These are phyloP conservation scores for Arge pagana DNA, from an alignment of 2,888 invertebrate species.

Conservation along the genomic window DNA sequence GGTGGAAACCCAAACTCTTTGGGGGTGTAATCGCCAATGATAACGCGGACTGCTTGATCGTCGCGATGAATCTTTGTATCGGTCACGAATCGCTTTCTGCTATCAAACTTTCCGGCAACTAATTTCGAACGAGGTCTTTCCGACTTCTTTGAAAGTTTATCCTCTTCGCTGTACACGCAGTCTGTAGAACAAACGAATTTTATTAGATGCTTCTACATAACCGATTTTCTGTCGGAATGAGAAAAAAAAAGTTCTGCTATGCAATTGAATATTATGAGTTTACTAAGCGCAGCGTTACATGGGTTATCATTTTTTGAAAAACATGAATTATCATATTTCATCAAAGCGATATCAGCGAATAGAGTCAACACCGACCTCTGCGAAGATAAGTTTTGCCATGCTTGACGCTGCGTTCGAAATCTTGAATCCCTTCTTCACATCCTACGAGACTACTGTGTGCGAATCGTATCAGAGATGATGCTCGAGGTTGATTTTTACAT, in stretches of 20 bases:
- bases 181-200: no score
- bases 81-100: background rate
- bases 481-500: constrained; percentile 13
- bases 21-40: constrained; percentile 7
- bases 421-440: constrained; percentile 37
- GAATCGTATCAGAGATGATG: constrained; percentile 23
- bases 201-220: no score
- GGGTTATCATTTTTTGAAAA: no score
- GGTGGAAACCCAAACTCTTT: constrained; percentile 10
- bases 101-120: background rate
- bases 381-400: constrained; percentile 3
- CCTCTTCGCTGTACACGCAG: background rate
- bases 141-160: background rate
- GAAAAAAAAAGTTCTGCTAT: no score
- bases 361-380: background rate
- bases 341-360: no score
- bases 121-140: background rate
- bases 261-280: no score
- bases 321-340: no score
- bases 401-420: constrained; percentile 28
- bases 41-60: background rate
- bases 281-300: no score
- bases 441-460: constrained; percentile 32
- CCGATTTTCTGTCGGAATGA: no score
- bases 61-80: background rate